Percentiles rank a stretch among this genome's conserved stretches.
Conservation (phyloP, 2,797 vertebrate genomes). For the Ctenochaetus hawaiiensis region DNA sequence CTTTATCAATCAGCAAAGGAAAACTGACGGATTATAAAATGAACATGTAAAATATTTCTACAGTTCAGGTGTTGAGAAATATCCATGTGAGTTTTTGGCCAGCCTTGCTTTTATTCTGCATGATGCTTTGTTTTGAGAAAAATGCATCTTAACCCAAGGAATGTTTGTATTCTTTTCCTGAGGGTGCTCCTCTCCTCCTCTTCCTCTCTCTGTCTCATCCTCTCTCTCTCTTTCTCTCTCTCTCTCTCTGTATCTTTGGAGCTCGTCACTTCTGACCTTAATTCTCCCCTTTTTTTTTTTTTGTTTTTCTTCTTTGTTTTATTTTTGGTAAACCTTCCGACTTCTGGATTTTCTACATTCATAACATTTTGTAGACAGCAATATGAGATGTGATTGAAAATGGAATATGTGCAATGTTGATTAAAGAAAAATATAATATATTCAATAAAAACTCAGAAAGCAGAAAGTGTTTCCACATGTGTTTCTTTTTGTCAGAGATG, state of each 20-base stretch:
- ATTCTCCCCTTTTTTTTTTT: conserved; percentile 40
- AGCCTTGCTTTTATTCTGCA: conserved; percentile 87
- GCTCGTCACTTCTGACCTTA: conserved; percentile 78
- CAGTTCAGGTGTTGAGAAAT: conserved; percentile 78
- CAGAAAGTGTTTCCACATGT: conserved; percentile 26
- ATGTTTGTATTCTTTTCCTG: conserved; percentile 78
- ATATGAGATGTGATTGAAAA: conserved; percentile 90
- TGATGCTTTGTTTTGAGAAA: conserved; percentile 87
- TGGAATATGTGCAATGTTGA: conserved; percentile 90
- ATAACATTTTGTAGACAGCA: conserved; percentile 91
- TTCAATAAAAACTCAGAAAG: conserved; percentile 87
- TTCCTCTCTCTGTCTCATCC: conserved; percentile 6
- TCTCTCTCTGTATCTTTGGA: conserved; percentile 66
- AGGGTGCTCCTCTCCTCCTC: conserved; percentile 63
- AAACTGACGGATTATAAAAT: conserved; percentile 52
- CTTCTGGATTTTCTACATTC: conserved; percentile 88
- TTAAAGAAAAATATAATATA: conserved; percentile 89
- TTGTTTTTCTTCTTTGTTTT: conserved; percentile 49
- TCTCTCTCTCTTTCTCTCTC: conserved; percentile 8
- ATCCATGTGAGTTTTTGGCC: conserved; percentile 79
- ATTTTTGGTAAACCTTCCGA: conserved; percentile 74
- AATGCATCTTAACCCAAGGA: conserved; percentile 83
- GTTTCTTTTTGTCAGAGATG: neutral
- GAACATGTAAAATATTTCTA: conserved; percentile 83
- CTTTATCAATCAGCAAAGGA: conserved; percentile 31